Evolutionary conservation across 2,888 invertebrate genomes (phyloP), one percentile per base, ranked within the genome.

Genomic region (Alentia gelatinosa): DNA sequence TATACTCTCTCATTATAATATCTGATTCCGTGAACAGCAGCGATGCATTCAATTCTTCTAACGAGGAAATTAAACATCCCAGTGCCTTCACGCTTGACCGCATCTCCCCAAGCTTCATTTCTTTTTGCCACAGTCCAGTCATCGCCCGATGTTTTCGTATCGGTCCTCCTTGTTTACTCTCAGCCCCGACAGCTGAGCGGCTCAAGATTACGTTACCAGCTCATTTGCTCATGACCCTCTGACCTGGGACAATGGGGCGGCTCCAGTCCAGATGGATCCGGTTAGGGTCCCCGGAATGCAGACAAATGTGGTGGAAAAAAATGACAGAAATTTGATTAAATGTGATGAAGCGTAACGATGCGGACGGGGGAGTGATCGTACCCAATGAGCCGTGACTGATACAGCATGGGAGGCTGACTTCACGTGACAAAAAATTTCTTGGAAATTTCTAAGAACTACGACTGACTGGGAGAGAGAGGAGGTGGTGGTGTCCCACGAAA

Each of bases 291-390:
- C 50, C 47, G 5, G 30, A 86, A 23, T 47, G 86, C 79, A 4
- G 86, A 42, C 50, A 86, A 86, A 86, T 86, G 86, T 86, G 86
- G 86, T 47, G 86, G 86, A 86, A 86, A 86, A 12, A 86, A 86
- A 86, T 86, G 42, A 30, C 86, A n/a, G 86, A 86, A 42, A 86
- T 86, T 86, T 86, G 86, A 86, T 86, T 86, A 86, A 86, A 42
- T 47, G 42, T 86, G 86, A 86, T 47, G 30, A 42, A 47, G 86
- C 86, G 47, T 47, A 33, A 47, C 86, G 42, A 26, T 23, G 33
- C 26, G 23, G 47, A 30, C 30, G 5, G 39, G 79, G 39, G 79
- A 68, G 33, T 26, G 68, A 68, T 68, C 12, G 37, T 19, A 39
- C 35, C 26, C 35, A 79, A 79, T 79, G 35, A 26, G 37, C 23